Percentiles rank a stretch among this genome's conserved stretches.
Conservation (phyloP, 2,888 invertebrate genomes). For the Phyto melanocephala region DNA sequence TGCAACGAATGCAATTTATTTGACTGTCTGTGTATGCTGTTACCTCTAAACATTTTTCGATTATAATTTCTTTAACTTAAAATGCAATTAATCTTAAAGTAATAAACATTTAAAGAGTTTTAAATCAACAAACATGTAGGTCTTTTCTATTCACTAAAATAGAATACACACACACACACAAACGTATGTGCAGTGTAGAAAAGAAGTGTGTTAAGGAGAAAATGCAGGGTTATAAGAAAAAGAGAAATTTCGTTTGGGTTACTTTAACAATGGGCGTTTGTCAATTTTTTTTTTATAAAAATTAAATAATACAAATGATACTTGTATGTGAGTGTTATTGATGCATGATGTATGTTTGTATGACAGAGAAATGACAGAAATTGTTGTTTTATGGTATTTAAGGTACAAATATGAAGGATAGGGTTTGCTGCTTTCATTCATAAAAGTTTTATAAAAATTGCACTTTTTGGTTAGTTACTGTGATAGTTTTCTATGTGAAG, state of each 20-base stretch:
- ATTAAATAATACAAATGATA: slow-evolving; percentile 48
- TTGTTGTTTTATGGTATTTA: background rate
- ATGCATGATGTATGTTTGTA: background rate
- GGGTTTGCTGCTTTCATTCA: background rate
- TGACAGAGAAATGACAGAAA: slow-evolving; percentile 13
- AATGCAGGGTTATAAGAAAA: slow-evolving; percentile 25
- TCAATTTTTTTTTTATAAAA: slow-evolving; percentile 21
- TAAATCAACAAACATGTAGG: slow-evolving; percentile 46
- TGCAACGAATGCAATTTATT: slow-evolving; percentile 60
- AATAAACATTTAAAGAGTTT: slow-evolving; percentile 51
- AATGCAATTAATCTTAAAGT: slow-evolving; percentile 62
- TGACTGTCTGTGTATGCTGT: slow-evolving; percentile 50
- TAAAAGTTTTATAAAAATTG: too few species aligned
- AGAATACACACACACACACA: background rate
- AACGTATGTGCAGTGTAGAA: too few species aligned
- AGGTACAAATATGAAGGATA: background rate
- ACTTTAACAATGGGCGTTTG: slow-evolving; percentile 52
- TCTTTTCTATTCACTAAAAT: background rate
- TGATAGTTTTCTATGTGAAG: too few species aligned
- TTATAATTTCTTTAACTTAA: slow-evolving; percentile 64
- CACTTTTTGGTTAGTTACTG: too few species aligned
- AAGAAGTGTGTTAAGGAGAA: slow-evolving; percentile 1
- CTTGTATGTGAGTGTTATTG: slow-evolving; percentile 39
- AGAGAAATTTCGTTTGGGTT: slow-evolving; percentile 37
- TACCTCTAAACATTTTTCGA: slow-evolving; percentile 58